Evolutionary conservation across 2,113 vertebrate genomes (phyloP).

Genomic region (Stegostoma tigrinum): DNA sequence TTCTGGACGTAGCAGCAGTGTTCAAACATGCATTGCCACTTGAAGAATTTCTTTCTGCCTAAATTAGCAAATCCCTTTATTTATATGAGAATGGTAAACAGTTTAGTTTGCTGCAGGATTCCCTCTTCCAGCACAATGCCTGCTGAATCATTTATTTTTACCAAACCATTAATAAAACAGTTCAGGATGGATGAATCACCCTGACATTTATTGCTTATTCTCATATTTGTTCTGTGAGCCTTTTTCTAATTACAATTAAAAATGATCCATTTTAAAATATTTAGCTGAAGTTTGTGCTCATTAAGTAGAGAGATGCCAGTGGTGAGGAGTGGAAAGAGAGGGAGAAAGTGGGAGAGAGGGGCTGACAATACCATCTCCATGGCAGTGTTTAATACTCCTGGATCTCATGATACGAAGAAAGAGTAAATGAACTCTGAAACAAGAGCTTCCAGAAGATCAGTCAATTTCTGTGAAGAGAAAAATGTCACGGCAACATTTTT

Average conservation of each 20-base stretch:
- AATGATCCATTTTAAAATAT: slow-evolving; percentile 15
- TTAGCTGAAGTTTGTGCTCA: neutral
- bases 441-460: neutral
- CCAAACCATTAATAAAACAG: neutral
- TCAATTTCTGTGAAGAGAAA: neutral
- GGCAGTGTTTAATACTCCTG: neutral
- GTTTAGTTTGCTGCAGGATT: neutral
- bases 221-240: slow-evolving; percentile 13
- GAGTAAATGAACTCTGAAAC: neutral
- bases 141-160: neutral
- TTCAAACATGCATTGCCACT: neutral
- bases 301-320: neutral
- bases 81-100: neutral
- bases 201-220: slow-evolving; percentile 15
- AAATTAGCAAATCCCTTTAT: neutral
- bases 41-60: neutral
- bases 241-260: slow-evolving; percentile 29
- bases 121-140: neutral
- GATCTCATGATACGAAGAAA: neutral
- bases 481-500: neutral
- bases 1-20: neutral
- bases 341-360: neutral
- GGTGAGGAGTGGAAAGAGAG: neutral
- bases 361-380: neutral
- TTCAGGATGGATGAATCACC: slow-evolving; percentile 16